These are phyloP conservation scores for Timandra comae DNA, from an alignment of 2,888 invertebrate species.

Conservation along the genomic window DNA sequence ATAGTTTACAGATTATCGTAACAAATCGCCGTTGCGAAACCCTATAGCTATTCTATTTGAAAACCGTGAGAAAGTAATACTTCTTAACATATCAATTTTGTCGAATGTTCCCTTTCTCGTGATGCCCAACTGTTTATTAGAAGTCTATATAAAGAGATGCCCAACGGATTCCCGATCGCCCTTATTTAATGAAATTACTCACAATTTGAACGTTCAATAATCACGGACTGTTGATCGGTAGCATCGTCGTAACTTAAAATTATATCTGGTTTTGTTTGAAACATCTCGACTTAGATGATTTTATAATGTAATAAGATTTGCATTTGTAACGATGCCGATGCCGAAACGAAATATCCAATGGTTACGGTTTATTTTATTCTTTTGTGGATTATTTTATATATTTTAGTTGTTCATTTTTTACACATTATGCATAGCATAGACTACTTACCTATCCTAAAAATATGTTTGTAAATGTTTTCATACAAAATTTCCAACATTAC, in stretches of 20 bases:
- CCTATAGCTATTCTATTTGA: constrained; percentile 24
- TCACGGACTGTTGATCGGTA: constrained; percentile 60
- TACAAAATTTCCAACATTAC: too few relatives aligned
- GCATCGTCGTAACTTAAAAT: constrained; percentile 57
- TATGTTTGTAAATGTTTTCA: too few relatives aligned
- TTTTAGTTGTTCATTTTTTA: too few relatives aligned
- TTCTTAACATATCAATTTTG: constrained; percentile 69
- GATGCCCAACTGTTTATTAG: constrained; percentile 71
- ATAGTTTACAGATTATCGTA: constrained; percentile 4
- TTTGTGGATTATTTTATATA: constrained; percentile 1
- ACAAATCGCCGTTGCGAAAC: constrained; percentile 2
- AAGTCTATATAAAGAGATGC: constrained; percentile 55
- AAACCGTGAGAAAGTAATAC: constrained; percentile 71
- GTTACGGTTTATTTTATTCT: constrained; percentile 1
- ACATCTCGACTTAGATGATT: constrained; percentile 58
- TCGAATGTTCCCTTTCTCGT: constrained; percentile 64
- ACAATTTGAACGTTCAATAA: constrained; percentile 71
- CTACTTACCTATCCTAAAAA: too few relatives aligned
- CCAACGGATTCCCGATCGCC: constrained; percentile 50
- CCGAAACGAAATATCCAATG: not conserved
- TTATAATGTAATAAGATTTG: constrained; percentile 39
- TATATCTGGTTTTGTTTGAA: constrained; percentile 57
- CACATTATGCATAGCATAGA: too few relatives aligned
- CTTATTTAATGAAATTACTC: constrained; percentile 75
- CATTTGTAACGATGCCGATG: constrained; percentile 18